A percentile compares a stretch with the other conserved stretches of the same genome.
phyloP scores from a whole-genome alignment of 2,888 invertebrate genomes.

The Phyllotreta cruciferae region DNA sequence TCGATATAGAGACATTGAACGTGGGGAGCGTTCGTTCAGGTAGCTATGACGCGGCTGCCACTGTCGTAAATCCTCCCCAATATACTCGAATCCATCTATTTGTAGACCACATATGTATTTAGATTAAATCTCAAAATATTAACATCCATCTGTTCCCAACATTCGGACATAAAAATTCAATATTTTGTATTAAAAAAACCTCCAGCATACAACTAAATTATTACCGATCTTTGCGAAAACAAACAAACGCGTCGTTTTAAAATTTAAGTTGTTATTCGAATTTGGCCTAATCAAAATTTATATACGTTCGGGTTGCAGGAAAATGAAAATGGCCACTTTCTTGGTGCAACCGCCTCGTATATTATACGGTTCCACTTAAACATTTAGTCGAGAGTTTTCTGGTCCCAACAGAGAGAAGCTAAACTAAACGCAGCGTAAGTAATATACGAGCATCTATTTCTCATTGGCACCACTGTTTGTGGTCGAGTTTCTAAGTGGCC shows the following conservation, averaged over 20 bases:
- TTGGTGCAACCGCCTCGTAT: slow-evolving; percentile 30
- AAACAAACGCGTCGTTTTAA: slow-evolving; percentile 4
- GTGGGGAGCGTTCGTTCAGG: slow-evolving; percentile 49
- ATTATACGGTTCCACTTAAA: slow-evolving; percentile 33
- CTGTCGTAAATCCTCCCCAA: slow-evolving; percentile 49
- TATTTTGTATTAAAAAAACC: too few relatives aligned
- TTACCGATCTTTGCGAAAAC: too few relatives aligned
- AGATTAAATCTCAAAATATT: slow-evolving; percentile 40
- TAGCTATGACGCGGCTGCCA: slow-evolving; percentile 49
- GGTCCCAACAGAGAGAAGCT: slow-evolving; percentile 30
- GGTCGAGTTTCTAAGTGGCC: slow-evolving; percentile 59
- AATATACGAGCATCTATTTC: slow-evolving; percentile 49
- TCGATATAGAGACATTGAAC: slow-evolving; percentile 57
- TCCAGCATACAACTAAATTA: too few relatives aligned
- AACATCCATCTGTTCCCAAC: slow-evolving; percentile 31
- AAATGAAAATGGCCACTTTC: slow-evolving; percentile 20
- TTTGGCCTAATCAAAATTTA: slow-evolving; percentile 31
- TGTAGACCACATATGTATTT: slow-evolving; percentile 45
- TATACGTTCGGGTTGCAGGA: slow-evolving; percentile 10
- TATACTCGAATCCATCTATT: slow-evolving; percentile 45
- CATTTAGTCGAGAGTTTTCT: slow-evolving; percentile 34
- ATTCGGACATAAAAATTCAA: slow-evolving; percentile 23
- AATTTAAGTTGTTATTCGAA: slow-evolving; percentile 20
- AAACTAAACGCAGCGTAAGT: slow-evolving; percentile 26
- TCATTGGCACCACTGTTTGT: slow-evolving; percentile 55